Conservation (phyloP, 2,797 vertebrate genomes). For the Eulemur coronatus region DNA sequence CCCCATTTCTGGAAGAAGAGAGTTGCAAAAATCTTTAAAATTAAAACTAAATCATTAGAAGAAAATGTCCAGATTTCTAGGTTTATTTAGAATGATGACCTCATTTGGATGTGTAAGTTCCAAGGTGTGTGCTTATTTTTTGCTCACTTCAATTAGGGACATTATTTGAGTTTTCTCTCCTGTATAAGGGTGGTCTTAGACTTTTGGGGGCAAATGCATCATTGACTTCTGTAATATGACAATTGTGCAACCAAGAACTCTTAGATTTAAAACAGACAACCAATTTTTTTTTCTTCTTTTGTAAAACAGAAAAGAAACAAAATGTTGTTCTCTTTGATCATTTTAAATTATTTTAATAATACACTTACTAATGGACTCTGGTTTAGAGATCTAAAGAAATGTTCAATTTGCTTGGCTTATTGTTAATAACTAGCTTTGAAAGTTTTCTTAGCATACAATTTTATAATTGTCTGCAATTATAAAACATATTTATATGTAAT, state of each 20-base stretch:
- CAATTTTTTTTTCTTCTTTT: background rate
- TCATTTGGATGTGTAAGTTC: background rate
- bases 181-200: background rate
- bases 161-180: background rate
- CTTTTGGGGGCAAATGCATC: background rate
- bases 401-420: conserved; percentile 14
- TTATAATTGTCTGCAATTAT: conserved; percentile 40
- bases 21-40: background rate
- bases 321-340: background rate
- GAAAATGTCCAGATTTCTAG: background rate
- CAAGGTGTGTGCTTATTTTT: background rate
- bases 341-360: conserved; percentile 46
- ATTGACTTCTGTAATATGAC: background rate
- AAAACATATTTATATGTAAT: conserved; percentile 19
- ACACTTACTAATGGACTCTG: background rate
- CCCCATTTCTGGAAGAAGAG: background rate
- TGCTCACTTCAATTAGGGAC: background rate
- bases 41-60: background rate
- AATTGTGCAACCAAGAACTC: background rate
- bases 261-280: background rate
- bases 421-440: conserved; percentile 38
- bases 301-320: background rate
- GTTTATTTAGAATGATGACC: conserved; percentile 1
- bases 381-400: conserved; percentile 26
- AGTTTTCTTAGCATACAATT: background rate